These are phyloP conservation scores for Holothuria scabra DNA, from an alignment of 53 echinoderm and acorn worm genomes.

Conservation along the genomic window DNA sequence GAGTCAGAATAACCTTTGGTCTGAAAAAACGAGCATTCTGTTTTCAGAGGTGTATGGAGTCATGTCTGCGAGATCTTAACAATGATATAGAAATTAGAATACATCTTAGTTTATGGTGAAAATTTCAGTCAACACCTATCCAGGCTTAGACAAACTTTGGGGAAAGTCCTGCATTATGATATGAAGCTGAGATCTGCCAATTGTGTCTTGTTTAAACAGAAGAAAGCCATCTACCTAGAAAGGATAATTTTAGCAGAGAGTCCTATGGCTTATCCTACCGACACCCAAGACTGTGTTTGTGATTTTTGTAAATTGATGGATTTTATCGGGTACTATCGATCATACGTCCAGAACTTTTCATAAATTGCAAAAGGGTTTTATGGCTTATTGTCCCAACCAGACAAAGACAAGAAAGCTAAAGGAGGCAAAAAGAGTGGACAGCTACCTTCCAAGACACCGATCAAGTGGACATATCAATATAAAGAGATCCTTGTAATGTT, in stretches of 20 bases:
- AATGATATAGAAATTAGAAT: slow-evolving; percentile 35
- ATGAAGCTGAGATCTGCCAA: slow-evolving; percentile 53
- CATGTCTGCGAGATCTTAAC: slow-evolving; percentile 49
- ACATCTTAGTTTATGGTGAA: slow-evolving; percentile 45
- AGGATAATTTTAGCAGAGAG: neutral
- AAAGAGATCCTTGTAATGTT: slow-evolving; percentile 12
- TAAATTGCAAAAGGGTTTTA: slow-evolving; percentile 48
- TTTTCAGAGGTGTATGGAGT: slow-evolving; percentile 61
- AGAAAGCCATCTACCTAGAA: no score
- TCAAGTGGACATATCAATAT: no score
- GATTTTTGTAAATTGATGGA: slow-evolving; percentile 54
- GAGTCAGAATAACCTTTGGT: slow-evolving; percentile 75
- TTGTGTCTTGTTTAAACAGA: neutral
- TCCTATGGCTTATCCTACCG: neutral
- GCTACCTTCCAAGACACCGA: no score
- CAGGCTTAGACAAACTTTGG: slow-evolving; percentile 16
- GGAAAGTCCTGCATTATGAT: slow-evolving; percentile 40
- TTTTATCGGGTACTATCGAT: slow-evolving; percentile 49
- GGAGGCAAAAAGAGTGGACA: no score
- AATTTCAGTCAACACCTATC: slow-evolving; percentile 38
- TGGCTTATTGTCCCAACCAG: slow-evolving; percentile 29
- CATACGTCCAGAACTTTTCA: slow-evolving; percentile 50
- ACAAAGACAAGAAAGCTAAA: no score
- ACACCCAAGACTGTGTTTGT: slow-evolving; percentile 39
- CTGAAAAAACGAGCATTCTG: slow-evolving; percentile 72